Evolutionary conservation across 2,888 invertebrate species (phyloP).

Genomic region (Artemia sp.): DNA sequence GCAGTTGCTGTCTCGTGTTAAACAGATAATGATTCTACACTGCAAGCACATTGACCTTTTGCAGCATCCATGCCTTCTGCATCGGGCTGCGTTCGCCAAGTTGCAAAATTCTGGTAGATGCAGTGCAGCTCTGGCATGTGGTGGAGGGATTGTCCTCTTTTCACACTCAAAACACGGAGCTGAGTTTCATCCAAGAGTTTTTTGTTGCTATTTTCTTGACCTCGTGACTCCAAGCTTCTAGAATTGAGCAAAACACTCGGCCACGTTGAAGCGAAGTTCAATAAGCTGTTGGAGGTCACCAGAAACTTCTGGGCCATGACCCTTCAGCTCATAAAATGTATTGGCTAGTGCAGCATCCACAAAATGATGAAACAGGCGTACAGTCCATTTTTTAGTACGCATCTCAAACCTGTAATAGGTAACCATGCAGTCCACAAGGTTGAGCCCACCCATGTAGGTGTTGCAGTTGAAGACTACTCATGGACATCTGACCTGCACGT

Average conservation of each 20-base stretch:
- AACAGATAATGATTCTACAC: too few relatives aligned
- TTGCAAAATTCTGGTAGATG: too few relatives aligned
- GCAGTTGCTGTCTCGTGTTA: too few relatives aligned
- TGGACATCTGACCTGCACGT: slow-evolving; percentile 27
- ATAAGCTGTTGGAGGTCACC: background rate
- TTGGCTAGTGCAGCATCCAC: background rate
- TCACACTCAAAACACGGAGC: too few relatives aligned
- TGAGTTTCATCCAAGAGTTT: too few relatives aligned
- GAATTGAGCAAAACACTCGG: too few relatives aligned
- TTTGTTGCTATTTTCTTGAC: background rate
- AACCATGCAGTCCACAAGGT: slow-evolving; percentile 28
- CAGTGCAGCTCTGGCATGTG: too few relatives aligned
- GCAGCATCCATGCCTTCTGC: too few relatives aligned
- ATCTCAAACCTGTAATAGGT: slow-evolving; percentile 28
- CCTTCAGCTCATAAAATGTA: slow-evolving; percentile 3
- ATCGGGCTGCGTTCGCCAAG: too few relatives aligned
- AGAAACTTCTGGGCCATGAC: background rate
- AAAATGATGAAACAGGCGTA: slow-evolving; percentile 27
- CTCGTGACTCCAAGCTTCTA: too few relatives aligned
- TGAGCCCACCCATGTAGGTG: slow-evolving; percentile 28
- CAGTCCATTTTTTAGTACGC: slow-evolving; percentile 20
- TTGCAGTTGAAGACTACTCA: slow-evolving; percentile 28
- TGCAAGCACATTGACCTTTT: too few relatives aligned
- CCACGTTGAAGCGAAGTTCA: background rate
- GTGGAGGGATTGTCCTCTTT: too few relatives aligned